A percentile compares a stretch with the other conserved stretches of the same genome.
phyloP scores from a whole-genome alignment of 2,113 vertebrate genomes.

The Symphodus melops region DNA sequence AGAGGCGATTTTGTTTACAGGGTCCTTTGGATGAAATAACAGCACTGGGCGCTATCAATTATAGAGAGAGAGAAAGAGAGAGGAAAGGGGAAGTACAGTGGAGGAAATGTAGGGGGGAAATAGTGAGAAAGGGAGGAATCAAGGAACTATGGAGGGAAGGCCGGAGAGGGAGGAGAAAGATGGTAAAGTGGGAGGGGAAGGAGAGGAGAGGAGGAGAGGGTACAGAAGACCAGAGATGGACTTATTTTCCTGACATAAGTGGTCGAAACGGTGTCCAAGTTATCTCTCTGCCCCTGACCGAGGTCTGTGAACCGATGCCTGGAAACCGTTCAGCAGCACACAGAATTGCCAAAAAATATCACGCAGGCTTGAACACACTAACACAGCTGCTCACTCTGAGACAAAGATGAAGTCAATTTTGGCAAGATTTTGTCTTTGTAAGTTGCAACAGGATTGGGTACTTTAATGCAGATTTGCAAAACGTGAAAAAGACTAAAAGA shows the following conservation, averaged over 20 bases:
- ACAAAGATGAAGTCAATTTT: not conserved
- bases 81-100: not conserved
- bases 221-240: conserved; percentile 15
- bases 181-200: conserved; percentile 1
- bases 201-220: not conserved
- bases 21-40: conserved; percentile 83
- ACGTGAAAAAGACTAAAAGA: too few relatives aligned
- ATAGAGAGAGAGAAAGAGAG: conserved; percentile 42
- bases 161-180: conserved; percentile 1
- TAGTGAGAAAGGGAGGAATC: conserved; percentile 1
- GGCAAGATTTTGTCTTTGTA: not conserved
- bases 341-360: conserved; percentile 18
- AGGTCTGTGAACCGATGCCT: conserved; percentile 29
- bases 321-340: not conserved
- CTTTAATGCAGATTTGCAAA: too few relatives aligned
- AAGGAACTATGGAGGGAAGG: conserved; percentile 9
- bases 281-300: conserved; percentile 21
- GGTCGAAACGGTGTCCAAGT: conserved; percentile 36
- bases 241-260: conserved; percentile 27
- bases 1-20: conserved; percentile 81
- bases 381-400: not conserved
- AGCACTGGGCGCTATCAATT: conserved; percentile 74
- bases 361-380: not conserved
- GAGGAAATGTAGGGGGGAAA: not conserved
- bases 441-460: not conserved